Base-by-base conservation (phyloP, 1,140 invertebrate genomes). In the Lethocerus indicus region DNA sequence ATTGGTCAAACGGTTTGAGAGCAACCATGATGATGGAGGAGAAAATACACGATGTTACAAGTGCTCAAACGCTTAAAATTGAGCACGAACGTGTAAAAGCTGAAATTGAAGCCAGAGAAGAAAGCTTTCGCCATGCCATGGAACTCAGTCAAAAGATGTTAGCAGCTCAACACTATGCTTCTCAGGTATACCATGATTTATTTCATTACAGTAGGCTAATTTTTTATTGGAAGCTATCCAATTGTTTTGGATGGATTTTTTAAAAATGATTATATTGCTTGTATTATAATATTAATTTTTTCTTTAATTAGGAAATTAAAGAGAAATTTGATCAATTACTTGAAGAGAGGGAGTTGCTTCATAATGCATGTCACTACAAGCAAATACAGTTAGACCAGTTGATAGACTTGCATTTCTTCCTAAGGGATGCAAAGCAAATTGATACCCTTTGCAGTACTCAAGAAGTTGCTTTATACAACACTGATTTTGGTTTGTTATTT, bases 21-120 rank as follows among this genome's bases (percentile, higher is more conserved):
- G 73, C 78, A 9, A 73, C 82, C n/a, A 84, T 95, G 72, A 72
- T 73, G 40, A 77, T 82, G 0, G 81, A 89, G 56, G 81, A 84
- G 56, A 84, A 82, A 62, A 87, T 88, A 0, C 70, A 86, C 20
- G 88, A 89, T 64, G 85, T 88, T 1, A 81, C 82, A 0, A 78
- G 81, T 48, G 92, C 91, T 6, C 88, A 95, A 61, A 75, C 79
- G 6, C 67, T 95, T 13, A 86, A 87, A 60, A 78, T 79, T 20
- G 83, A 94, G 64, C 92, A 98, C 63, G 85, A 94, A 56, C 80
- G 88, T 35, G 68, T 95, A 20, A 87, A 88, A 60, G 85, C 84
- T 2, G 94, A 98, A 69, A 92, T 98, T 48, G 91, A 97, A 64
- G 87, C 92, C 0, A 67, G 92, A 23, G 88, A 96, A 64, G 81